Conservation (phyloP, 2,113 vertebrate species). For the Genyomyrus donnyi region DNA sequence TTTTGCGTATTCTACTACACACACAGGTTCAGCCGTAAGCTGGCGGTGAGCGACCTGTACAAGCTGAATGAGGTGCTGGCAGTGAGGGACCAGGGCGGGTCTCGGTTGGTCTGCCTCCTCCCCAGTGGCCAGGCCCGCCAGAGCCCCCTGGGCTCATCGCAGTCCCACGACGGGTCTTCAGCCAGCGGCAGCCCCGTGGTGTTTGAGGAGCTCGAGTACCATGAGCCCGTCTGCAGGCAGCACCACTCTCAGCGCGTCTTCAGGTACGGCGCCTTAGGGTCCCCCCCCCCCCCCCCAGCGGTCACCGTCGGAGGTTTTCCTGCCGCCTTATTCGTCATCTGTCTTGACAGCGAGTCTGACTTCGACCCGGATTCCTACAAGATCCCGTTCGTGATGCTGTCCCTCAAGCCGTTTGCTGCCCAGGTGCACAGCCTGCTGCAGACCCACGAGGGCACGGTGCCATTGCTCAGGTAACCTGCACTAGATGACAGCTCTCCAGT, state of each 20-base stretch:
- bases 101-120: slow-evolving; percentile 80
- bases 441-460: slow-evolving; percentile 88
- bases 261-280: slow-evolving; percentile 57
- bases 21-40: slow-evolving; percentile 77
- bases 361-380: slow-evolving; percentile 91
- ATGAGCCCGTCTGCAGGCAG: slow-evolving; percentile 83
- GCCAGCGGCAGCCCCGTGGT: slow-evolving; percentile 84
- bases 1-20: neutral
- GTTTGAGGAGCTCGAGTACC: slow-evolving; percentile 93
- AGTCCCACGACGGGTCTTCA: slow-evolving; percentile 82
- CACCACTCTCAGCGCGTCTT: slow-evolving; percentile 76
- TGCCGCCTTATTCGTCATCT: neutral
- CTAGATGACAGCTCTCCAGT: neutral
- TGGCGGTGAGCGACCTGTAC: slow-evolving; percentile 78
- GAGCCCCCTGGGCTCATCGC: slow-evolving; percentile 85
- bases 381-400: slow-evolving; percentile 84
- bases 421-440: slow-evolving; percentile 89
- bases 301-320: neutral
- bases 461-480: slow-evolving; percentile 76
- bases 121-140: slow-evolving; percentile 79
- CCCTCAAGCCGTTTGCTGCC: slow-evolving; percentile 79
- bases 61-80: slow-evolving; percentile 77
- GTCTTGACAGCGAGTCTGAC: slow-evolving; percentile 72
- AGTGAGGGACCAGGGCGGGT: slow-evolving; percentile 80
- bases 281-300: too few species aligned